Evolutionary conservation across 1,140 invertebrate species (phyloP).

Genomic region (Pseudomyrmex dendroicus): DNA sequence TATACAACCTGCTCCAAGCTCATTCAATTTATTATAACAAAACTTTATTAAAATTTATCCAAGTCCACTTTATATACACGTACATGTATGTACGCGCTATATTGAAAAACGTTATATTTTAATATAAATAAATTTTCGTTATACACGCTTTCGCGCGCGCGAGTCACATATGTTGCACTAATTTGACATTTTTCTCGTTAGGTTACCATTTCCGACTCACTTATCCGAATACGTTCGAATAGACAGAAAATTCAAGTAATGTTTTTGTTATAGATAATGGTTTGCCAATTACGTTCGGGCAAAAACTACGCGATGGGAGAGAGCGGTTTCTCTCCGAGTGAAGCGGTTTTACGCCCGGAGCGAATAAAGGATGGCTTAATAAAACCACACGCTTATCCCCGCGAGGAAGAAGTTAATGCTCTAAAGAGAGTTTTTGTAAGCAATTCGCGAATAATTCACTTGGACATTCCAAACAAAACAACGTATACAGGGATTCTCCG

Average conservation of each 20-base stretch:
- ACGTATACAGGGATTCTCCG: background rate
- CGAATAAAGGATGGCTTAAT: constrained; percentile 56
- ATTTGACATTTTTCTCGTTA: background rate
- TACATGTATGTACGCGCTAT: too few relatives aligned
- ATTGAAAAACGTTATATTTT: background rate
- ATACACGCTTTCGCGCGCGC: background rate
- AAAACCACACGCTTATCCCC: constrained; percentile 32
- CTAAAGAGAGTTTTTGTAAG: constrained; percentile 55
- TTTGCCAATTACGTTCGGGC: constrained; percentile 45
- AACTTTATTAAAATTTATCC: constrained; percentile 21
- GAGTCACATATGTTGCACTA: background rate
- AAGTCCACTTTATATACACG: background rate
- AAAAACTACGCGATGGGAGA: constrained; percentile 27
- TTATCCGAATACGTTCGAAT: constrained; percentile 19
- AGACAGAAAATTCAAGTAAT: constrained; percentile 43
- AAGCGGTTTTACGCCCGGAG: constrained; percentile 30
- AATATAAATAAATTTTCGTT: constrained; percentile 3
- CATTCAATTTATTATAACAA: background rate
- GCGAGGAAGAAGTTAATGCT: constrained; percentile 49
- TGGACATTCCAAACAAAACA: constrained; percentile 45
- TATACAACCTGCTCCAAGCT: background rate
- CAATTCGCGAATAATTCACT: constrained; percentile 44
- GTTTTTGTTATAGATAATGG: constrained; percentile 48
- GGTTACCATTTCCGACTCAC: background rate
- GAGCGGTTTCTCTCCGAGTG: background rate